Conservation (phyloP, 2,113 vertebrate species). For the Bubo blakistoni region DNA sequence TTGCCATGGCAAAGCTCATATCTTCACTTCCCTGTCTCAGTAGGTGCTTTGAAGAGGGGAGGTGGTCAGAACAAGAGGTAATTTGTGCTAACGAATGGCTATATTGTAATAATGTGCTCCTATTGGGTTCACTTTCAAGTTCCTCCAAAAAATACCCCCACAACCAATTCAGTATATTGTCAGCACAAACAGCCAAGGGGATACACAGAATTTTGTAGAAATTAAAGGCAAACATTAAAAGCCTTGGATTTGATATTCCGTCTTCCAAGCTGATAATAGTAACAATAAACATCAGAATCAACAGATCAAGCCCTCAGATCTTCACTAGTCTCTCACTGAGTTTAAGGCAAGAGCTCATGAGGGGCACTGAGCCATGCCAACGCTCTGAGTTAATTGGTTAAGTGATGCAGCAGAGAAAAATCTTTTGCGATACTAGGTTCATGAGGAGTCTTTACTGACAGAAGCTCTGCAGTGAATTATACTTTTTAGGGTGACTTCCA, state of each 20-base stretch:
- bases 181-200: not conserved
- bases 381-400: not conserved
- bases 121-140: not conserved
- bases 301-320: not conserved
- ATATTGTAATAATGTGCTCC: not conserved
- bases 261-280: not conserved
- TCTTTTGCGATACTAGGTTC: not conserved
- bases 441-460: not conserved
- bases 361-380: not conserved
- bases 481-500: not conserved
- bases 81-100: slow-evolving; percentile 32
- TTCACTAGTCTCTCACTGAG: not conserved
- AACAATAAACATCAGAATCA: not conserved
- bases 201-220: not conserved
- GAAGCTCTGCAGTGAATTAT: not conserved
- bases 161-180: not conserved
- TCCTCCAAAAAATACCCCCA: not conserved
- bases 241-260: not conserved
- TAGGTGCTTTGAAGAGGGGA: slow-evolving; percentile 25
- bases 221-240: not conserved
- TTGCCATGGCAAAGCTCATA: slow-evolving; percentile 52
- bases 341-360: not conserved
- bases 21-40: not conserved
- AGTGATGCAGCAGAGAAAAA: not conserved
- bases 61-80: slow-evolving; percentile 25